Evolutionary conservation across 2,888 invertebrate genomes (phyloP).

Genomic region (Temnothorax ravouxi): DNA sequence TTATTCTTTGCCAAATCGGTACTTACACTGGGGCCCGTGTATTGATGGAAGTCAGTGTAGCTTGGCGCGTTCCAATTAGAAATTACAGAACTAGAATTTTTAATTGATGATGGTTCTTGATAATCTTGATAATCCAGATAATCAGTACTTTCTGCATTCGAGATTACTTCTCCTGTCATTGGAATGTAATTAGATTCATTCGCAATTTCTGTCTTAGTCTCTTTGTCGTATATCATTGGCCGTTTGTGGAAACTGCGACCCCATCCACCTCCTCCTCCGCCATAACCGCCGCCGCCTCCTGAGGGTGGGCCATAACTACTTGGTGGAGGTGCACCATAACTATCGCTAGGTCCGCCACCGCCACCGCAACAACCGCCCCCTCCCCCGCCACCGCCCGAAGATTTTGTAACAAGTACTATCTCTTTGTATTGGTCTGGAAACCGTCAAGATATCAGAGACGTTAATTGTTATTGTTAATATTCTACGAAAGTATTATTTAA

Average conservation of each 20-base stretch:
- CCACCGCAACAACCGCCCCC: slow-evolving; percentile 86
- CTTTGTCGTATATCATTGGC: slow-evolving; percentile 74
- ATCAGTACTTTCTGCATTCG: slow-evolving; percentile 25
- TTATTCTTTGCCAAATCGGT: neutral
- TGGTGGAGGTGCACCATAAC: slow-evolving; percentile 81
- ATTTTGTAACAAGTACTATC: slow-evolving; percentile 86
- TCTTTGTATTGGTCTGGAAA: slow-evolving; percentile 80
- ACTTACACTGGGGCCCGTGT: neutral
- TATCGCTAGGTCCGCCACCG: slow-evolving; percentile 85
- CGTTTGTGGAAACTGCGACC: slow-evolving; percentile 87
- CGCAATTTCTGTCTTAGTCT: neutral
- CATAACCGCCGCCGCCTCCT: slow-evolving; percentile 82
- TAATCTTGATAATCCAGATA: slow-evolving; percentile 23
- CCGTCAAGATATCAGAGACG: neutral
- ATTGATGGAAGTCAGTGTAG: neutral
- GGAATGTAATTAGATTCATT: slow-evolving; percentile 25
- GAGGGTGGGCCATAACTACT: slow-evolving; percentile 80
- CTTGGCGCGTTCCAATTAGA: slow-evolving; percentile 46
- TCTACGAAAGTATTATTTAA: neutral
- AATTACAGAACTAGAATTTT: slow-evolving; percentile 13
- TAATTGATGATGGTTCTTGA: neutral
- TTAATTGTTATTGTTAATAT: slow-evolving; percentile 1
- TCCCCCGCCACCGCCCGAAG: slow-evolving; percentile 83
- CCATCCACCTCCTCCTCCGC: slow-evolving; percentile 85
- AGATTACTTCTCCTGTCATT: slow-evolving; percentile 32